These are phyloP conservation scores for Anser brachyrhynchus DNA, from an alignment of 2,113 vertebrate species.

Conservation along the genomic window DNA sequence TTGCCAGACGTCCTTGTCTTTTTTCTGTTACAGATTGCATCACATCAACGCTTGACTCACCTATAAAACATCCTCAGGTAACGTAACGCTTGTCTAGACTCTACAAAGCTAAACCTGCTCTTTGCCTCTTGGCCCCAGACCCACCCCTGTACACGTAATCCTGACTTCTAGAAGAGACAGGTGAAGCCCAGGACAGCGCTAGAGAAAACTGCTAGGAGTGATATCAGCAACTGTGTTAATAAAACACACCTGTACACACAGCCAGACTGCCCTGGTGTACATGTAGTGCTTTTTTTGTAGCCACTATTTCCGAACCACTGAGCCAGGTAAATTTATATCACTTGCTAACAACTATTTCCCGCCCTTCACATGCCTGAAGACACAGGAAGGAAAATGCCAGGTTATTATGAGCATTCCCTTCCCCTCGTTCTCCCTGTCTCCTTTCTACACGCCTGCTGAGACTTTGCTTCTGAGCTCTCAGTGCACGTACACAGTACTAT, in stretches of 20 bases:
- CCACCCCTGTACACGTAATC: fast-evolving
- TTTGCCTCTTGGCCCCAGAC: neutral
- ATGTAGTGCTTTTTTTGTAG: fast-evolving
- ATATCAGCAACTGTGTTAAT: fast-evolving
- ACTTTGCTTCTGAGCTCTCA: neutral
- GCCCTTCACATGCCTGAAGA: neutral
- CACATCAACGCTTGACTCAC: neutral
- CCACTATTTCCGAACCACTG: neutral
- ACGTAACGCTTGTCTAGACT: neutral
- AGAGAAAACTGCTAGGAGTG: neutral
- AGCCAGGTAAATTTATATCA: neutral
- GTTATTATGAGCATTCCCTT: neutral
- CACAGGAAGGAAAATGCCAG: neutral
- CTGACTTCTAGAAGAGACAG: neutral
- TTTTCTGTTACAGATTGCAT: no score
- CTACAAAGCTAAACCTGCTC: fast-evolving
- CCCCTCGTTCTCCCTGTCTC: no score
- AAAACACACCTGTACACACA: fast-evolving
- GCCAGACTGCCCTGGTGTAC: fast-evolving
- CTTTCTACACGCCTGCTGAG: neutral
- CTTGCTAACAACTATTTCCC: no score
- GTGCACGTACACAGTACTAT: fast-evolving
- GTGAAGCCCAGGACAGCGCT: neutral
- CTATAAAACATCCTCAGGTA: neutral
- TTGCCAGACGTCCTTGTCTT: neutral